A percentile compares a stretch with the other conserved stretches of the same genome.
These are phyloP conservation scores for Drosophila paranaensis DNA, from an alignment of 2,888 invertebrate genomes.

Conservation along the genomic window DNA sequence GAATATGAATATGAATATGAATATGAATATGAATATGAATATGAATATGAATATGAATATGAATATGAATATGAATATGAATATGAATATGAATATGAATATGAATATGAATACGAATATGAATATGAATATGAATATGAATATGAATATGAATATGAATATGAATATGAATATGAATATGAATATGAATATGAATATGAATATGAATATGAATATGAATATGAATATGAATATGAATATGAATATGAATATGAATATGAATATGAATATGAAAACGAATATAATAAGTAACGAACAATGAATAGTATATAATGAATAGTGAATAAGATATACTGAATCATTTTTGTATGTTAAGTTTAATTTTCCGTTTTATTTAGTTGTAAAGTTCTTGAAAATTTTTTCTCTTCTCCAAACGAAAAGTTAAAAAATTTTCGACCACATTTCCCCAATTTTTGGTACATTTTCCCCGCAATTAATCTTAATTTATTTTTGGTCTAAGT, in stretches of 20 bases:
- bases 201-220: not conserved
- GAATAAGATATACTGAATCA: conserved; percentile 4
- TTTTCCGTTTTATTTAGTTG: conserved; percentile 41
- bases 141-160: conserved; percentile 1
- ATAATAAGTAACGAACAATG: not conserved
- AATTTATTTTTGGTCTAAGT: conserved; percentile 40
- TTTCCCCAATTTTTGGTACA: conserved; percentile 1
- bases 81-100: not conserved
- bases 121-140: not conserved
- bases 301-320: conserved; percentile 2
- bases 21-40: not conserved
- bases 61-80: not conserved
- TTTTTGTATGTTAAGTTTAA: conserved; percentile 8
- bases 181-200: not conserved
- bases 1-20: not conserved
- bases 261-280: not conserved
- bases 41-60: not conserved
- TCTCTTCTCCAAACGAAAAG: conserved; percentile 57
- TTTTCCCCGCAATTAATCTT: conserved; percentile 17
- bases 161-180: not conserved
- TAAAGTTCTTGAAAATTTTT: conserved; percentile 75
- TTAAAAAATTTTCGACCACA: conserved; percentile 74
- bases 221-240: not conserved
- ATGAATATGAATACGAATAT: too few relatives aligned
- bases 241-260: not conserved